Conservation (phyloP, 2,888 invertebrate genomes). For the Epistrophe grossulariae region DNA sequence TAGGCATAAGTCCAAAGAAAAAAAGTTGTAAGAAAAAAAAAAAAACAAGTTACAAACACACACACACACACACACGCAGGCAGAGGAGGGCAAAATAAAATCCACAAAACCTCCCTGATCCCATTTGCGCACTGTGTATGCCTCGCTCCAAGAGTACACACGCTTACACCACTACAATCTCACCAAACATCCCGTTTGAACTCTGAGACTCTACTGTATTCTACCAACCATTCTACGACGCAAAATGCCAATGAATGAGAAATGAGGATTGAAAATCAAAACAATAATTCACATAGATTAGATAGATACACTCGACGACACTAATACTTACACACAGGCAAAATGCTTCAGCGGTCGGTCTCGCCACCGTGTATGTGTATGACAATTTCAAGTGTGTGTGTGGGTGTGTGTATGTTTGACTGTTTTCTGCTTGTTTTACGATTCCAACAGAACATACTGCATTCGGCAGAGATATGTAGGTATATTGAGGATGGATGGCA, state of each 20-base stretch:
- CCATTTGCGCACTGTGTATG: constrained; percentile 42
- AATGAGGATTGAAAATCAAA: constrained; percentile 71
- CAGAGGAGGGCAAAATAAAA: background rate
- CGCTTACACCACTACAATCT: constrained; percentile 21
- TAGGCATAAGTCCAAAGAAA: background rate
- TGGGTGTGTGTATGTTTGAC: background rate
- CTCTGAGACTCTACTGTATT: constrained; percentile 11
- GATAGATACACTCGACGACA: background rate
- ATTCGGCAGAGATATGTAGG: too few species aligned
- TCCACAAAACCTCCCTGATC: constrained; percentile 35
- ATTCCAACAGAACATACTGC: background rate
- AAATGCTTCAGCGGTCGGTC: background rate
- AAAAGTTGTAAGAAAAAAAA: too few species aligned
- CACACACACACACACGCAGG: constrained; percentile 5
- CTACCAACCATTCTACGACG: constrained; percentile 59
- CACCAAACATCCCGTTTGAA: background rate
- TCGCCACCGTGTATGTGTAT: background rate
- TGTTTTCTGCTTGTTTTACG: constrained; percentile 35
- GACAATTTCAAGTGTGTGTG: background rate
- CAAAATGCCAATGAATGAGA: constrained; percentile 74
- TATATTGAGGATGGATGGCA: background rate
- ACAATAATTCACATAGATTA: constrained; percentile 67
- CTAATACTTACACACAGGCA: background rate
- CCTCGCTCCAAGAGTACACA: background rate
- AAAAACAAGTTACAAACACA: constrained; percentile 45